Conservation (phyloP, 2,113 vertebrate species). For the Catharus fuscescens region DNA sequence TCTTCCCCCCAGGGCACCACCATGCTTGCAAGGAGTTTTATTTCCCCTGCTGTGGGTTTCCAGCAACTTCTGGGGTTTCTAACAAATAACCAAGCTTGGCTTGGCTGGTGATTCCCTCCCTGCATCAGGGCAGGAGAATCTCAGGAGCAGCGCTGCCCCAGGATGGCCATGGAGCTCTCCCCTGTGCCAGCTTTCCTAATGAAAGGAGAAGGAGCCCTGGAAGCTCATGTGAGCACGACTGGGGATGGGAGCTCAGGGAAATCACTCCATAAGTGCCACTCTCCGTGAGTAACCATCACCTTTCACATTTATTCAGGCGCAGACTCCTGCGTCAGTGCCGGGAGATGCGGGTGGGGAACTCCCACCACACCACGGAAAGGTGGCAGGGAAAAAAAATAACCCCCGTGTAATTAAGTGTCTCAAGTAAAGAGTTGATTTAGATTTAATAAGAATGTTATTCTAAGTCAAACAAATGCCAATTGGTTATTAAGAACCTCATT, state of each 20-base stretch:
- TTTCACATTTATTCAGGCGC: background rate
- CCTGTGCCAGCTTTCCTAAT: background rate
- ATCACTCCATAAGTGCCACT: background rate
- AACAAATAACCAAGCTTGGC: rapidly evolving
- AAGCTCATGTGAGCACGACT: background rate
- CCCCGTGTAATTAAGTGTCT: slow-evolving; percentile 66
- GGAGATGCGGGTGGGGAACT: background rate
- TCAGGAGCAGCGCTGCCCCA: rapidly evolving
- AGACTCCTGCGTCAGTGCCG: background rate
- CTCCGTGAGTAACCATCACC: slow-evolving; percentile 1
- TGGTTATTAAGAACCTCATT: slow-evolving; percentile 73
- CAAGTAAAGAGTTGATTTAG: slow-evolving; percentile 69
- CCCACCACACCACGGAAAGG: background rate
- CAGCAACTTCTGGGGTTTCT: background rate
- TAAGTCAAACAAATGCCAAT: slow-evolving; percentile 77
- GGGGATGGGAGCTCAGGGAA: background rate
- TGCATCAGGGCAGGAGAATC: background rate
- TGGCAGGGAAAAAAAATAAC: slow-evolving; percentile 3
- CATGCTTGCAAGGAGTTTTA: background rate
- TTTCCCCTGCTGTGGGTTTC: background rate
- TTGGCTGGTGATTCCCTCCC: background rate
- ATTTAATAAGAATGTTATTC: slow-evolving; percentile 74
- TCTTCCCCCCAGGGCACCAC: background rate
- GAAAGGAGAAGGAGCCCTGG: background rate
- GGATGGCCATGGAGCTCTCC: background rate